Evolutionary conservation across 2,113 vertebrate genomes (phyloP), one percentile per base, ranked within the genome.

Genomic region (Polyodon spathula): DNA sequence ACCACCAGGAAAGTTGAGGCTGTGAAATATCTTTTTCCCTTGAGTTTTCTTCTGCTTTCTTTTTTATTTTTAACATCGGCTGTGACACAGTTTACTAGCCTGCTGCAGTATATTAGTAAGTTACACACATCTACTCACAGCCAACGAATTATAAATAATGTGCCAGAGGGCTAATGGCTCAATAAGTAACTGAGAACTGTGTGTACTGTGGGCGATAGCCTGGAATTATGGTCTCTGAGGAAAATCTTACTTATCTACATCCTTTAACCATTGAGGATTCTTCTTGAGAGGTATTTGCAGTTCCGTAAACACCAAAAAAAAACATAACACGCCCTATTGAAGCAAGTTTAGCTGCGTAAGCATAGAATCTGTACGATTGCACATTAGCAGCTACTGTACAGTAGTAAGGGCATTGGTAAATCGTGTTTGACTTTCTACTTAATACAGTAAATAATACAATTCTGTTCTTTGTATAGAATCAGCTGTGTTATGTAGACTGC

Each of bases 91-190:
- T 56, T 56, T 63, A 54, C 14, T 37, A 50, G 59, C 73, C 64
- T 68, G 57, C 71, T 59, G 61, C 77, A 73, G 68, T 63, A n/a
- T n/a, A n/a, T 58, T 46, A 56, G 54, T 27, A 63, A 56, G 60
- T 40, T 17, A 67, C 73, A 72, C 71, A 74, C 70, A 72, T 80
- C 80, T 83, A 79, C 73, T 81, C 67, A 40, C 68, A 70, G 68
- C 65, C 63, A 40, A 78, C 83, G 77, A 81, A 84, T 86, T 84
- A 84, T 80, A 75, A 80, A 85, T 80, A 79, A 66, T 65, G 66
- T 76, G 78, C 66, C 78, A 66, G 69, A 68, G 76, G 80, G 73
- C 74, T 79, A 80, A 82, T 81, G 78, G 80, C 72, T 84, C 70
- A 60, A 72, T 80, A 81, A 81, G 73, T 81, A 81, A 77, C 79